These are phyloP conservation scores for Ariolimax columbianus DNA, from an alignment of 2,888 invertebrate genomes.

Conservation along the genomic window DNA sequence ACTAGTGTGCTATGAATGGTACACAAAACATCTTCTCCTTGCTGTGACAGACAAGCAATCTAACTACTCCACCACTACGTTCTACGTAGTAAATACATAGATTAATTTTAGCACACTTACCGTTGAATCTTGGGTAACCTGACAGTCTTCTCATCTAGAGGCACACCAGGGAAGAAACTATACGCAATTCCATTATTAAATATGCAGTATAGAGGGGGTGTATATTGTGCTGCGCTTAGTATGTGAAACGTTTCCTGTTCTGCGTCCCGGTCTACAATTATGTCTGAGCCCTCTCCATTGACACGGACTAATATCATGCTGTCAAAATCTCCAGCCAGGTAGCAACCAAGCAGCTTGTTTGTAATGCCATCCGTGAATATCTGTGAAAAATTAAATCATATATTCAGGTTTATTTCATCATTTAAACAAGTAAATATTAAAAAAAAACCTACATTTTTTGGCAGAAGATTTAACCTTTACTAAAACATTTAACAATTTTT, in stretches of 20 bases:
- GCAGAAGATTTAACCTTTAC: no score
- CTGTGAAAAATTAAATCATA: conserved; percentile 80
- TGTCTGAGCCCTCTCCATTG: conserved; percentile 95
- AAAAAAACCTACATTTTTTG: no score
- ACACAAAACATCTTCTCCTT: no score
- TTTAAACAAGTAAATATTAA: no score
- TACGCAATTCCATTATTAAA: conserved; percentile 97
- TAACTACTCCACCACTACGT: no score
- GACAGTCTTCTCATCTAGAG: conserved; percentile 74
- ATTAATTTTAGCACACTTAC: no score
- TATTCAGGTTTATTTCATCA: background rate
- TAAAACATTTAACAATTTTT: no score
- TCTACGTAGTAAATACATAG: no score
- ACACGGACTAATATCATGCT: conserved; percentile 91
- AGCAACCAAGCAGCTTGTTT: conserved; percentile 92
- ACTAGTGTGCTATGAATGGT: no score
- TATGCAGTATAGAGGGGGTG: conserved; percentile 91
- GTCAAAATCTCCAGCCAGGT: conserved; percentile 79
- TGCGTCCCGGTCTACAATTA: conserved; percentile 91
- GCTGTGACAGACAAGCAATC: no score
- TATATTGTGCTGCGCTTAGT: conserved; percentile 84
- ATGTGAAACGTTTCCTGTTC: conserved; percentile 80
- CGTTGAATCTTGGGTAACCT: conserved; percentile 64
- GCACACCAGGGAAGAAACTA: conserved; percentile 86
- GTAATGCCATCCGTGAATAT: conserved; percentile 95